These are phyloP conservation scores for Cirrhinus molitorella DNA, from an alignment of 2,797 vertebrate genomes.

Conservation along the genomic window DNA sequence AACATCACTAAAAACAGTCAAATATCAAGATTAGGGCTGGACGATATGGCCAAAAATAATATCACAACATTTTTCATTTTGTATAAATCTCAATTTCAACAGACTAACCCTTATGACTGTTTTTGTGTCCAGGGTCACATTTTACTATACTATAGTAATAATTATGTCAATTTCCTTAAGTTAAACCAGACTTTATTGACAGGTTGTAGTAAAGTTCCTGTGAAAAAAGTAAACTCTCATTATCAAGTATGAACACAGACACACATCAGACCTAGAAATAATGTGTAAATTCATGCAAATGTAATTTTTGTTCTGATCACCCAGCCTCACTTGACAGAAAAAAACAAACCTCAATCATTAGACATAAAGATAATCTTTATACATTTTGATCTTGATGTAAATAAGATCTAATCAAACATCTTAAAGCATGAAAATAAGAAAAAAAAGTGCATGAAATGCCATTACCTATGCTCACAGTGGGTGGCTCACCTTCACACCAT, in stretches of 20 bases:
- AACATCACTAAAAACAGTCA: too few species aligned
- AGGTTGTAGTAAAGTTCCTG: too few species aligned
- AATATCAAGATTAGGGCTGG: background rate
- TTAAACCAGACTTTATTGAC: background rate
- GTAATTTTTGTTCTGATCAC: background rate
- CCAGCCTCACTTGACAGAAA: background rate
- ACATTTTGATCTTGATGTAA: background rate
- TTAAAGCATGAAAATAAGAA: slow-evolving; percentile 46
- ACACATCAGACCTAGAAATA: too few species aligned
- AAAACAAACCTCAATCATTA: background rate
- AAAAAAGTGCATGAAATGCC: slow-evolving; percentile 72
- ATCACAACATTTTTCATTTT: background rate
- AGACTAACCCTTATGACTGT: too few species aligned
- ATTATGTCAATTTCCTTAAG: background rate
- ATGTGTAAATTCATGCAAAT: background rate
- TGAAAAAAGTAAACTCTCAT: background rate
- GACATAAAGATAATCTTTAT: background rate
- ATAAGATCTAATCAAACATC: background rate
- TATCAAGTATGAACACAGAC: background rate
- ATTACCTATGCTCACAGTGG: slow-evolving; percentile 86
- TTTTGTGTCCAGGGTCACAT: too few species aligned
- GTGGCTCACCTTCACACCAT: slow-evolving; percentile 89
- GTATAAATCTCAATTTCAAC: too few species aligned
- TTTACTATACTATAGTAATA: background rate
- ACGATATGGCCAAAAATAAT: background rate